Evolutionary conservation across 1,140 invertebrate species (phyloP).

Genomic region (Camponotus vicinus): DNA sequence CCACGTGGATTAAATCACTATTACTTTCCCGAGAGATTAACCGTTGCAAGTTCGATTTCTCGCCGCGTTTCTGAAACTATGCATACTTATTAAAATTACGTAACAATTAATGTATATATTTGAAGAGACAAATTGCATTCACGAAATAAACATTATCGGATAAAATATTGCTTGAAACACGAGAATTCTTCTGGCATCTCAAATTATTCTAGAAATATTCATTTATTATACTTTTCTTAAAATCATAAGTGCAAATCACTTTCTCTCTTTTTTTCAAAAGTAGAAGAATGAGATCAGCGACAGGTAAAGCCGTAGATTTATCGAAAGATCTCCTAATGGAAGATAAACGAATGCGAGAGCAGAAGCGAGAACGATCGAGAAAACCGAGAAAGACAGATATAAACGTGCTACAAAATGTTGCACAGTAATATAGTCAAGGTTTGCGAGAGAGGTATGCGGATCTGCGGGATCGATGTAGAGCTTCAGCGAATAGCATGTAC

Average conservation of each 20-base stretch:
- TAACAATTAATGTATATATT: not conserved
- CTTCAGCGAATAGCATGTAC: constrained; percentile 39
- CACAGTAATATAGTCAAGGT: constrained; percentile 73
- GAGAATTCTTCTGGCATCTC: not conserved
- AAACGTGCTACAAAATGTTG: constrained; percentile 59
- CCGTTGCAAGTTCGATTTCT: not conserved
- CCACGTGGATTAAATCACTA: constrained; percentile 63
- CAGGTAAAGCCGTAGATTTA: constrained; percentile 49
- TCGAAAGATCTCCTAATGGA: constrained; percentile 63
- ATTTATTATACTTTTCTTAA: not conserved
- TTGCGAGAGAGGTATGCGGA: constrained; percentile 76
- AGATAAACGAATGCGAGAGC: constrained; percentile 59
- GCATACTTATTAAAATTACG: too few species aligned
- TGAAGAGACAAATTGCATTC: not conserved
- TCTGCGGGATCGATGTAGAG: constrained; percentile 66
- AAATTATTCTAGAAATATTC: not conserved
- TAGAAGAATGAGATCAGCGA: constrained; percentile 58
- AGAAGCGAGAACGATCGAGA: constrained; percentile 10
- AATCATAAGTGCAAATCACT: not conserved
- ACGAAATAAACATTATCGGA: not conserved
- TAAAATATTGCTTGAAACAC: not conserved
- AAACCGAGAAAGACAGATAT: constrained; percentile 55
- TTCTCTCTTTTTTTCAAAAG: constrained; percentile 2
- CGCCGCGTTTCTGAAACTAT: not conserved
- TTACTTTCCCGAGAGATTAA: constrained; percentile 66